Evolutionary conservation across 1,140 invertebrate species (phyloP).

Genomic region (Liolophura sinensis): DNA sequence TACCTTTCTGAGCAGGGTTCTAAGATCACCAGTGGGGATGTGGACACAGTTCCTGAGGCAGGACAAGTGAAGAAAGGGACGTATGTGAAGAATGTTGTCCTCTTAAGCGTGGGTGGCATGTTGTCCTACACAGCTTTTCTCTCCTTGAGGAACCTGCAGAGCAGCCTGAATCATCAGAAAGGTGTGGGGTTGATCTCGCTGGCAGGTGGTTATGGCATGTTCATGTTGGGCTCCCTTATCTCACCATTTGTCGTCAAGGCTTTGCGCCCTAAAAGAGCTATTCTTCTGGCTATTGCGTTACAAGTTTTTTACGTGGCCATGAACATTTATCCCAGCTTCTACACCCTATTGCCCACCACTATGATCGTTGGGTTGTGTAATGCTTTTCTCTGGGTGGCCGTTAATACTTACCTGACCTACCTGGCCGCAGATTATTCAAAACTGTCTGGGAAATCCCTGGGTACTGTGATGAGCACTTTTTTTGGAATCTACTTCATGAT

Average conservation of each 20-base stretch:
- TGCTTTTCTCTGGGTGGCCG: slow-evolving; percentile 43
- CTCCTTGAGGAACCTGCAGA: slow-evolving; percentile 47
- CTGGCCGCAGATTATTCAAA: slow-evolving; percentile 37
- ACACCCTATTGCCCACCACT: slow-evolving; percentile 35
- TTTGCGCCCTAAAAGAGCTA: slow-evolving; percentile 32
- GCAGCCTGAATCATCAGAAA: slow-evolving; percentile 41
- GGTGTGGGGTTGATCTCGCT: slow-evolving; percentile 38
- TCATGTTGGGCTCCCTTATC: slow-evolving; percentile 40
- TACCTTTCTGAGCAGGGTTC: no score
- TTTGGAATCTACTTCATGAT: slow-evolving; percentile 41
- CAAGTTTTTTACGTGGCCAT: slow-evolving; percentile 24
- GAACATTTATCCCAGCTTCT: slow-evolving; percentile 43
- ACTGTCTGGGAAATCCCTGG: slow-evolving; percentile 28
- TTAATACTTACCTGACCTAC: slow-evolving; percentile 43
- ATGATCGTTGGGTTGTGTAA: slow-evolving; percentile 33
- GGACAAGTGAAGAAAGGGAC: no score
- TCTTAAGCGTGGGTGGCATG: slow-evolving; percentile 33
- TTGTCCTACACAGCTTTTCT: slow-evolving; percentile 37
- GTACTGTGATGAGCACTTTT: slow-evolving; percentile 37
- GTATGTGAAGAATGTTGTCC: slow-evolving; percentile 32
- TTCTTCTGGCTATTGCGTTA: slow-evolving; percentile 26
- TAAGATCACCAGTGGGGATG: no score
- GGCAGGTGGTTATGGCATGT: slow-evolving; percentile 26
- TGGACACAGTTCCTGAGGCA: no score
- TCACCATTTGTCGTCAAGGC: slow-evolving; percentile 37